Evolutionary conservation across 2,113 vertebrate species (phyloP), one percentile per base, ranked within the genome.

Genomic region (Alces alces): DNA sequence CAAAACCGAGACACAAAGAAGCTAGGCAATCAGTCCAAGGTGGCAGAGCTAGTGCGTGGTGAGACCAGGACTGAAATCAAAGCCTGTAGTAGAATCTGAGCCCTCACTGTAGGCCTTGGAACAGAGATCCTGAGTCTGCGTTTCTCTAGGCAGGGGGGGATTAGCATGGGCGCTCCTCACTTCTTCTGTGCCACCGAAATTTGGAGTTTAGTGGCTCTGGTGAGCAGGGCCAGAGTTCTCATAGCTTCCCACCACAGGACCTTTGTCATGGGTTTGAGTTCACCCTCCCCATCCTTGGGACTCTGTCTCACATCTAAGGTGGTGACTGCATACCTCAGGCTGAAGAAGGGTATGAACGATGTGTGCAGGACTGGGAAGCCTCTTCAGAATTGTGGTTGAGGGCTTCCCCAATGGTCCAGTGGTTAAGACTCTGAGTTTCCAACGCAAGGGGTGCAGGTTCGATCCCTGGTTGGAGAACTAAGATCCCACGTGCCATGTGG

Each of bases 301-400:
- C n/a, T 5, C 45, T 57, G 54, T 23, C n/a, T 6, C 1, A 0
- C 33, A n/a, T 50, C 1, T 45, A 33, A 19, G 14, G 8, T 50
- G 12, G 73, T 0, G 55, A 25, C 55, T 84, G 23, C 23, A 1
- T 5, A 25, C 21, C 23, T 96, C 58, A 54, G 57, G 60, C 52
- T 83, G 55, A 50, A 87, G 15, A 10, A 78, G 45, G n/a, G 16
- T n/a, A 17, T 28, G 54, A 39, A 14, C 0, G 0, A n/a, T 19
- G n/a, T n/a, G 52, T 76, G 55, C 33, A n/a, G 17, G 19, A 9
- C 27, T 73, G 66, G 33, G 25, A 11, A 16, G 19, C 4, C 13
- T 47, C 16, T 84, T 64, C 36, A 61, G 89, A 86, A 52, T 57
- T 7, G 58, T 60, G 25, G 70, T 7, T 27, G 70, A 76, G 5